A percentile compares a stretch with the other conserved stretches of the same genome.
Conservation (phyloP, 2,113 vertebrate species). For the Rallus limicola region DNA sequence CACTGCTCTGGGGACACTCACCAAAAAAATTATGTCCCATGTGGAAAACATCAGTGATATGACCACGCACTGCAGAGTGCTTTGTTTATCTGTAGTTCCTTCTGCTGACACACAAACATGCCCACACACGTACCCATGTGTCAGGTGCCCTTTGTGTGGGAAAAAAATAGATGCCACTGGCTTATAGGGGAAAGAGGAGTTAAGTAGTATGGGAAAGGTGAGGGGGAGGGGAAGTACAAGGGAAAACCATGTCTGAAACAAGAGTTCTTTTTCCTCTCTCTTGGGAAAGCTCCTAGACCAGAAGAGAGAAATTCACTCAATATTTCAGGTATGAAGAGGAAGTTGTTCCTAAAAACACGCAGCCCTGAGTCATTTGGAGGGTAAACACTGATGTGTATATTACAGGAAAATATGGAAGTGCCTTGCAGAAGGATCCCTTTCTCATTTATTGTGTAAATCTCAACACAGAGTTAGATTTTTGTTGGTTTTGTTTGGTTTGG, state of each 20-base stretch:
- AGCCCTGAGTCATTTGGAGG: not conserved
- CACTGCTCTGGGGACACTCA: not conserved
- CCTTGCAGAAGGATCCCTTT: not conserved
- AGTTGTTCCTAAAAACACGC: not conserved
- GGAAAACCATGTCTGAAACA: not conserved
- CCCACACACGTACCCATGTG: not conserved
- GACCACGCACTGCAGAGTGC: not conserved
- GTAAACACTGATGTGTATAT: not conserved
- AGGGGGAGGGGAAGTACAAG: not conserved
- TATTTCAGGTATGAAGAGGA: not conserved
- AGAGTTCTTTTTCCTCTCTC: not conserved
- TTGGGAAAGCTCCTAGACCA: not conserved
- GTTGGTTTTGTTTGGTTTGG: not conserved
- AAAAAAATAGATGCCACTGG: not conserved
- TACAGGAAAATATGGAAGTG: not conserved
- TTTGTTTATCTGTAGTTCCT: not conserved
- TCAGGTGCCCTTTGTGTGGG: not conserved
- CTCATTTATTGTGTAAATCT: not conserved
- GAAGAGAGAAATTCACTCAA: not conserved
- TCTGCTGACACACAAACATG: not conserved
- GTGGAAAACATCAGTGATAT: not conserved
- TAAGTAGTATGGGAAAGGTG: no score
- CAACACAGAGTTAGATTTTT: not conserved
- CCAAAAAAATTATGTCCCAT: not conserved
- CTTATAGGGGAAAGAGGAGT: not conserved